phyloP scores from a whole-genome alignment of 1,140 invertebrate genomes.

The Plutomurus gul region DNA sequence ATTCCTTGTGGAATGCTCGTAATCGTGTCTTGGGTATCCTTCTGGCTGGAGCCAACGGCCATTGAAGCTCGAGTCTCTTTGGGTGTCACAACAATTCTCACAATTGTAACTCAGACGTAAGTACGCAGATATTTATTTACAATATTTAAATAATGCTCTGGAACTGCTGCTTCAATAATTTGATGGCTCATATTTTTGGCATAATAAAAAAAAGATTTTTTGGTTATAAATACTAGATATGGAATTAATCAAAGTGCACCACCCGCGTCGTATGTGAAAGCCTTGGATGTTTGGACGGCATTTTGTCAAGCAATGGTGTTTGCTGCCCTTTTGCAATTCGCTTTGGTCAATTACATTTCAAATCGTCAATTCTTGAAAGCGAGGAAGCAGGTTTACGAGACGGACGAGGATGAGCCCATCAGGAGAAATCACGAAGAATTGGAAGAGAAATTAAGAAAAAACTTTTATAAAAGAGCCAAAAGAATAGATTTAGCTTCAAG shows the following conservation, averaged over 20 bases:
- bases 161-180: too few relatives aligned
- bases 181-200: too few relatives aligned
- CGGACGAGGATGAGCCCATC: neutral
- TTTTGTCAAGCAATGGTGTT: constrained; percentile 62
- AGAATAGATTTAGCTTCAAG: constrained; percentile 60
- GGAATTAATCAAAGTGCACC: constrained; percentile 62
- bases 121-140: too few relatives aligned
- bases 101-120: constrained; percentile 61
- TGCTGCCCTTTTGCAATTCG: constrained; percentile 64
- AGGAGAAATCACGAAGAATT: neutral
- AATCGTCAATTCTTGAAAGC: neutral
- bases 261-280: constrained; percentile 61
- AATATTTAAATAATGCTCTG: too few relatives aligned
- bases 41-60: constrained; percentile 59
- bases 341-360: constrained; percentile 63
- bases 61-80: constrained; percentile 66
- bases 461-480: constrained; percentile 56
- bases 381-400: neutral
- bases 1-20: constrained; percentile 62
- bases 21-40: constrained; percentile 60
- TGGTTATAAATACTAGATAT: too few relatives aligned
- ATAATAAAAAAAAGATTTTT: too few relatives aligned
- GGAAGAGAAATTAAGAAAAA: constrained; percentile 55
- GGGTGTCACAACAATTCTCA: constrained; percentile 65
- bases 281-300: constrained; percentile 65